Evolutionary conservation across 2,888 invertebrate genomes (phyloP).

Genomic region (Campopleginae sp.): DNA sequence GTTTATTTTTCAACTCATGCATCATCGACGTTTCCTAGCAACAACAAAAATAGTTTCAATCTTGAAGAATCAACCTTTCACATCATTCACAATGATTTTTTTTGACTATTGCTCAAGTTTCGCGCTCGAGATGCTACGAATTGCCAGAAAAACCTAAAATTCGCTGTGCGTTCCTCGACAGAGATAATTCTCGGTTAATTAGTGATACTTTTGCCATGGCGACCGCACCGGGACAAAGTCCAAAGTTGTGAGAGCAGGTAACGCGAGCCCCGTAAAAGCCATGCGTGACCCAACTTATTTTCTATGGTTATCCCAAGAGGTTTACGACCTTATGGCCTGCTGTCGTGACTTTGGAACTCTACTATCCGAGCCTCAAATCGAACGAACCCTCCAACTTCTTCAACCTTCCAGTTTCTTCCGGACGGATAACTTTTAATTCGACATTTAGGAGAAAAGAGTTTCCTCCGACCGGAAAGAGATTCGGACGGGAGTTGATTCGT

Average conservation of each 20-base stretch:
- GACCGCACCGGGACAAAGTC: not conserved
- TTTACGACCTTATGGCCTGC: slow-evolving; percentile 22
- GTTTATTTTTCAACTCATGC: not conserved
- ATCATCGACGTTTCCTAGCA: not conserved
- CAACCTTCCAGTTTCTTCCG: not conserved
- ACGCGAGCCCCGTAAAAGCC: slow-evolving; percentile 16
- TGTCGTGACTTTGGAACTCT: slow-evolving; percentile 21
- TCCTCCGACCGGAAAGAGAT: not conserved
- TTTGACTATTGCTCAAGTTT: not conserved
- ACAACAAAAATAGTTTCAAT: not conserved
- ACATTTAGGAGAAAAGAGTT: not conserved
- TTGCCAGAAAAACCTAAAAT: not conserved
- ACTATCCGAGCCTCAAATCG: slow-evolving; percentile 5
- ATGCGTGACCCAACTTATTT: slow-evolving; percentile 31
- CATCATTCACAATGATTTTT: not conserved
- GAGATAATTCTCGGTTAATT: slow-evolving; percentile 13
- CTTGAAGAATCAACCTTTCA: not conserved
- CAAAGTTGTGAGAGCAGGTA: slow-evolving; percentile 31
- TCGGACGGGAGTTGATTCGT: not conserved
- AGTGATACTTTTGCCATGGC: not conserved
- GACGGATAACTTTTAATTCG: not conserved
- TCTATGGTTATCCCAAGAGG: slow-evolving; percentile 5
- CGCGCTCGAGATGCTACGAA: not conserved
- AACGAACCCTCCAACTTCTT: not conserved
- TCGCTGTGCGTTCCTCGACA: not conserved